These are phyloP conservation scores for Brenthis hecate DNA, from an alignment of 2,888 invertebrate species.

Conservation along the genomic window DNA sequence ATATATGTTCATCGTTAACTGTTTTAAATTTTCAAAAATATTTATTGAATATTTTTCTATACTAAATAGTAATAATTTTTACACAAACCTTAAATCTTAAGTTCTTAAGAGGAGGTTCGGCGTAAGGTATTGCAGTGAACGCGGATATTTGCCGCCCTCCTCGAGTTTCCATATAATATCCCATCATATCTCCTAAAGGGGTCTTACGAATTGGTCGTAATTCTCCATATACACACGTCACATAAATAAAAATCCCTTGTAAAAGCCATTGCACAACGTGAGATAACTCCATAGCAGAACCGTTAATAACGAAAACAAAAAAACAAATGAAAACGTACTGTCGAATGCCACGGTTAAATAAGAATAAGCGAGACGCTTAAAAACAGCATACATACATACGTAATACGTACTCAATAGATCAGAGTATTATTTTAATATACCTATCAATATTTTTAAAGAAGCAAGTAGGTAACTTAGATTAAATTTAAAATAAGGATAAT, in stretches of 20 bases:
- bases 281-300: constrained; percentile 24
- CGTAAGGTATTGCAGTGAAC: constrained; percentile 85
- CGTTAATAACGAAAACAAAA: constrained; percentile 32
- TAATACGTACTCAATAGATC: no score
- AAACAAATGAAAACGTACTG: constrained; percentile 34
- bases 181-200: constrained; percentile 79
- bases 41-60: no score
- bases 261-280: constrained; percentile 18
- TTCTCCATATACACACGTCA: constrained; percentile 24
- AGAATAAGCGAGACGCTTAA: constrained; percentile 22
- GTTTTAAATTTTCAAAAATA: no score
- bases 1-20: no score
- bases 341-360: constrained; percentile 32
- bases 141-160: constrained; percentile 82
- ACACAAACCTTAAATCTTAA: constrained; percentile 84
- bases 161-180: constrained; percentile 79
- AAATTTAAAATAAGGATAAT: no score
- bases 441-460: no score
- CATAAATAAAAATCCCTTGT: constrained; percentile 17
- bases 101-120: constrained; percentile 83
- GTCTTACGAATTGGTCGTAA: constrained; percentile 45
- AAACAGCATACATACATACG: not conserved
- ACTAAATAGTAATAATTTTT: not conserved
- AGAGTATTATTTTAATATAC: no score
- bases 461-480: no score